Conservation (phyloP, 1,140 invertebrate genomes). For the Nebria ingens region DNA sequence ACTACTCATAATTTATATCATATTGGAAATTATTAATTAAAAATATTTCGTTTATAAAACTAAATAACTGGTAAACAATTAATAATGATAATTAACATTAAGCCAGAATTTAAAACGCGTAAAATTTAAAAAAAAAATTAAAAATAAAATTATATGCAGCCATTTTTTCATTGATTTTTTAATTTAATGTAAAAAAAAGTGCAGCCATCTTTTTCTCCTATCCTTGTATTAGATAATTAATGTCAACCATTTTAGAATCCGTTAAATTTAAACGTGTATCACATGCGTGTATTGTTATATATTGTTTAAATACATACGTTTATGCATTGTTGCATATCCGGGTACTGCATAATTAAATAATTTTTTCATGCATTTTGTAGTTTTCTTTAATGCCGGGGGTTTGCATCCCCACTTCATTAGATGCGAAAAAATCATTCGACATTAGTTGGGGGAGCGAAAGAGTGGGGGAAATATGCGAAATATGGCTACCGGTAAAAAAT, state of each 20-base stretch:
- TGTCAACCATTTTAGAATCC: background rate
- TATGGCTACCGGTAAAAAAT: slow-evolving; percentile 23
- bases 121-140: too few relatives aligned
- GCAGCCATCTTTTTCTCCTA: background rate
- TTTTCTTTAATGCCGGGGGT: slow-evolving; percentile 13
- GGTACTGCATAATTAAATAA: background rate
- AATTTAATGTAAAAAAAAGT: background rate
- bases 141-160: too few relatives aligned
- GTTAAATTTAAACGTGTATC: too few relatives aligned
- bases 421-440: slow-evolving; percentile 27
- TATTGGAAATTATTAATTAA: too few relatives aligned
- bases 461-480: slow-evolving; percentile 18
- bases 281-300: too few relatives aligned
- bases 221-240: too few relatives aligned
- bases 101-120: too few relatives aligned
- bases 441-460: slow-evolving; percentile 16
- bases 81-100: too few relatives aligned
- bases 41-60: too few relatives aligned
- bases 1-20: too few relatives aligned
- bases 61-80: too few relatives aligned
- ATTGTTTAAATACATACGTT: background rate
- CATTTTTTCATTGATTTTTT: too few relatives aligned
- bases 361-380: slow-evolving; percentile 4
- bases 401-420: slow-evolving; percentile 23
- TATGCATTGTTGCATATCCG: background rate